phyloP scores from a whole-genome alignment of 2,888 invertebrate species.

The Rhorus exstirpatorius region DNA sequence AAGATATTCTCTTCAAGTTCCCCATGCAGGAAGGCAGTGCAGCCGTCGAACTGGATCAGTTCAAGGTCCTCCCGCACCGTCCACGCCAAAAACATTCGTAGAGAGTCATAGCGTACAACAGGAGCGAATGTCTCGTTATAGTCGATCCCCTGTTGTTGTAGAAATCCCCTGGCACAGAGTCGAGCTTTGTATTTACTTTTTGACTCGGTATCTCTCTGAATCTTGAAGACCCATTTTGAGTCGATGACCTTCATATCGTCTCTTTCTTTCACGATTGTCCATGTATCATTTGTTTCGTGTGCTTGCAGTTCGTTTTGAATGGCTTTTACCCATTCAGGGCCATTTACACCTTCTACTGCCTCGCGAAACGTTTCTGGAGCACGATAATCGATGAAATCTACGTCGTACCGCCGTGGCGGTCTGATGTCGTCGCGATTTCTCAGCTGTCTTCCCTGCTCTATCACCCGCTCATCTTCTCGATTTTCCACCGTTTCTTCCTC shows the following conservation, averaged over 20 bases:
- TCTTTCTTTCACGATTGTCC: not conserved
- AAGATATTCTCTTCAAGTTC: not conserved
- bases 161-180: constrained; percentile 33
- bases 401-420: not conserved
- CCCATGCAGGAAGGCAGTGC: not conserved
- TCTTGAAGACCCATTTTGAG: constrained; percentile 50
- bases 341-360: not conserved
- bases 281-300: constrained; percentile 25
- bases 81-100: not conserved
- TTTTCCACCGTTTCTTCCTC: not conserved
- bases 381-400: not conserved
- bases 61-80: not conserved
- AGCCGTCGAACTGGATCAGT: not conserved
- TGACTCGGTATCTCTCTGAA: not conserved
- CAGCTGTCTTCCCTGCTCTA: not conserved
- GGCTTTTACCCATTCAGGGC: no score
- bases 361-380: not conserved
- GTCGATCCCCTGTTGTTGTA: constrained; percentile 23
- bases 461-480: not conserved
- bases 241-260: constrained; percentile 10
- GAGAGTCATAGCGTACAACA: constrained; percentile 15
- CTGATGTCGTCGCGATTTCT: not conserved
- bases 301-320: not conserved
- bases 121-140: no score
- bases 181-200: constrained; percentile 30